phyloP scores from a whole-genome alignment of 1,140 invertebrate genomes.

The Elysia chlorotica region DNA sequence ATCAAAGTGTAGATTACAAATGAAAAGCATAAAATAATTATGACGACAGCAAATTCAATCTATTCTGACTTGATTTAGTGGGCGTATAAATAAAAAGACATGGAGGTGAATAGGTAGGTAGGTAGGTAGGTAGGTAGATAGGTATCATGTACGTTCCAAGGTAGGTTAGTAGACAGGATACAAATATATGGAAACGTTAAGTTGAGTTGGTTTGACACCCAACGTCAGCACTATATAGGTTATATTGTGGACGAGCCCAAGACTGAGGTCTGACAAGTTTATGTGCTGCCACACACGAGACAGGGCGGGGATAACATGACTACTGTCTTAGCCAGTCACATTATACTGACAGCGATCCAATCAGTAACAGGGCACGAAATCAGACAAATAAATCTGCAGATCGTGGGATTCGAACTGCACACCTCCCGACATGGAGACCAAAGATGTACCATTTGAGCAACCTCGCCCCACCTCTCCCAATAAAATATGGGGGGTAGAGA shows the following conservation, averaged over 20 bases:
- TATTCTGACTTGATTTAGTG: conserved; percentile 2
- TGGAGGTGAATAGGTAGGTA: conserved; percentile 14
- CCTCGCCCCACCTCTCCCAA: not conserved
- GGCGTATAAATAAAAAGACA: conserved; percentile 15
- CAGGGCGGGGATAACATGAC: not conserved
- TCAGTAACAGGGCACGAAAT: not conserved
- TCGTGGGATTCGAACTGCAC: not conserved
- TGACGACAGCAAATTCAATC: not conserved
- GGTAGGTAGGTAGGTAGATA: conserved; percentile 14
- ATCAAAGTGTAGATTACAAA: conserved; percentile 2
- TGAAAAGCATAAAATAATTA: conserved; percentile 4
- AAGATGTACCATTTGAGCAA: too few relatives aligned
- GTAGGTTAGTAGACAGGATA: not conserved
- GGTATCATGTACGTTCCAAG: not conserved
- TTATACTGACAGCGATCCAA: too few relatives aligned
- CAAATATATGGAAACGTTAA: not conserved
- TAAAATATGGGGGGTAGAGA: not conserved
- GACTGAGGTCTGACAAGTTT: not conserved
- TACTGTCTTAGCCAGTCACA: too few relatives aligned
- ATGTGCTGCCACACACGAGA: not conserved
- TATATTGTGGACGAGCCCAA: not conserved
- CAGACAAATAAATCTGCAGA: not conserved
- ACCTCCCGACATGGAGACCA: not conserved
- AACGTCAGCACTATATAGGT: not conserved
- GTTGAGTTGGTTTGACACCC: not conserved